Evolutionary conservation across 2,113 vertebrate species (phyloP), one percentile per base, ranked within the genome.

Genomic region (rabbit (Oryctolagus cuniculus)): DNA sequence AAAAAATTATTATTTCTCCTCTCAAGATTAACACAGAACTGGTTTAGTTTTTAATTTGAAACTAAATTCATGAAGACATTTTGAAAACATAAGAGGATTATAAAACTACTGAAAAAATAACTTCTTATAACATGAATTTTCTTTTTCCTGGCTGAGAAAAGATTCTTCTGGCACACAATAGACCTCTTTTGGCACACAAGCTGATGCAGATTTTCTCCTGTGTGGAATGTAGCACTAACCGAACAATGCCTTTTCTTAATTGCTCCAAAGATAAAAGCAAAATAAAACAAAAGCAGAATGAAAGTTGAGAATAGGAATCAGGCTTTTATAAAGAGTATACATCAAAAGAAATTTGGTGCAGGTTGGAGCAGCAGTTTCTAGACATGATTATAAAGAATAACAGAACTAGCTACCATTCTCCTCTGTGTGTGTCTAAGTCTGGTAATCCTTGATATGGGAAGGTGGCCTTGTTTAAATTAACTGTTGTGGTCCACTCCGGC

Each of bases 61-160:
- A 91, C 80, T 93, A 96, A 96, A 79, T 73, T 21, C 19, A 91
- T 22, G n/a, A 9, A 94, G 79, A 92, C 82, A 87, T 91, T 95
- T 77, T 86, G 70, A 44, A 49, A 61, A 75, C 29, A 87, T 6
- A 81, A 66, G 36, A 95, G 49, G 25, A 73, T 84, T 86, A 63
- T 80, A 93, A 92, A 93, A 75, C n/a, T 85, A 55, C 34, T 53
- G 16, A 34, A 91, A 96, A 94, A 89, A 75, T 90, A 95, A 67
- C 74, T 75, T 82, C 69, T 49, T 82, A 27, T 91, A 66, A 64
- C 22, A 85, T 69, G 13, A 94, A 38, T 73, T 74, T 95, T 84
- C 55, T 69, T 90, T 87, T 94, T 90, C 88, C 22, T 92, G 67
- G 58, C 15, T 70, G 2, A 72, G 63, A 90, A 91, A 96, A 93